Percentiles rank a stretch among this genome's conserved stretches.
These are phyloP conservation scores for Protaetia brevitarsis DNA, from an alignment of 1,140 invertebrate genomes.

Conservation along the genomic window DNA sequence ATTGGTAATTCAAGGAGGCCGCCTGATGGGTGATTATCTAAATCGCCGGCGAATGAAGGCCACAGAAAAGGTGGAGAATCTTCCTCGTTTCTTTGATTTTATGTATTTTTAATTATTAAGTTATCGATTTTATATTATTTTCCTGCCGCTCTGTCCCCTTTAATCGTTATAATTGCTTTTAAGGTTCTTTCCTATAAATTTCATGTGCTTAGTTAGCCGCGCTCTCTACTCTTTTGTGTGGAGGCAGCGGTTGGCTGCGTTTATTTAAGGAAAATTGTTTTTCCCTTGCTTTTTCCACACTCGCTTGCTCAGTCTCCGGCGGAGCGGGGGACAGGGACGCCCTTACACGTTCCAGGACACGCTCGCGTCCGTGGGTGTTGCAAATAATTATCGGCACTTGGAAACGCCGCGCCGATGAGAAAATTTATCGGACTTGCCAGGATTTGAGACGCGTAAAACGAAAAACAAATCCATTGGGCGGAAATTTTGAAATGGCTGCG, in stretches of 20 bases:
- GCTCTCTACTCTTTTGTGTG: neutral
- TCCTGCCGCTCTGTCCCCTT: constrained; percentile 22
- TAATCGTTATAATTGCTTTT: constrained; percentile 34
- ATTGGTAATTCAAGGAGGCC: too few species aligned
- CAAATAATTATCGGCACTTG: constrained; percentile 7
- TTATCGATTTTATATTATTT: constrained; percentile 40
- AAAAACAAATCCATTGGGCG: neutral
- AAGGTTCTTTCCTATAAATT: constrained; percentile 28
- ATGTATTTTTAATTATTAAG: constrained; percentile 41
- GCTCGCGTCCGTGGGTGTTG: neutral
- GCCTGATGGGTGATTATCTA: too few species aligned
- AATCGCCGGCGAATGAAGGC: too few species aligned
- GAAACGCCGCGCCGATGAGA: neutral
- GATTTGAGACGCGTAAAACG: neutral
- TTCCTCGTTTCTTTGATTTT: constrained; percentile 34
- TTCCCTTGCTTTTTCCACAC: neutral
- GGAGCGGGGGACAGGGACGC: neutral
- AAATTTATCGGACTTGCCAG: neutral
- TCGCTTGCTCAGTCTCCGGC: neutral
- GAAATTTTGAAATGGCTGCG: neutral
- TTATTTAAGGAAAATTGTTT: constrained; percentile 13
- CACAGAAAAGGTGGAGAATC: constrained; percentile 15
- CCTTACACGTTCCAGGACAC: neutral
- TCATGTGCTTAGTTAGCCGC: constrained; percentile 24
- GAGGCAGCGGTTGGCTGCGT: neutral